A percentile compares a stretch with the other conserved stretches of the same genome.
phyloP scores from a whole-genome alignment of 2,888 invertebrate genomes.

The Capitulum mitella region DNA sequence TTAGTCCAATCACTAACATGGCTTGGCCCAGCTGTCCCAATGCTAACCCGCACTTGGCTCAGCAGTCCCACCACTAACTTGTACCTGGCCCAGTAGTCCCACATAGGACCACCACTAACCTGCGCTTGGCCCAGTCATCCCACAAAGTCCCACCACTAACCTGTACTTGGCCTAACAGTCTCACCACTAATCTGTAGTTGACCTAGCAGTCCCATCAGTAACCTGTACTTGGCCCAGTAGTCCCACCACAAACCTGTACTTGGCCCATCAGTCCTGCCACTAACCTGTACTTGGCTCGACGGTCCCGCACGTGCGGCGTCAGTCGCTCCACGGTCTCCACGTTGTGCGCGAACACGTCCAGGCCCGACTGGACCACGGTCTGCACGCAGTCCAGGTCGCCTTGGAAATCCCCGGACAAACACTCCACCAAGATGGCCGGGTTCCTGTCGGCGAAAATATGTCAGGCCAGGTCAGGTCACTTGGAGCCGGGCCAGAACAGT shows the following conservation, averaged over 20 bases:
- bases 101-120: conserved; percentile 49
- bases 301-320: conserved; percentile 87
- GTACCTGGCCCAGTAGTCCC: conserved; percentile 42
- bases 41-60: no score
- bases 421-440: conserved; percentile 83
- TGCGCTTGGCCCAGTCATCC: conserved; percentile 84
- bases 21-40: not conserved
- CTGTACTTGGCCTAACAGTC: no score
- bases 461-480: not conserved
- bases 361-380: conserved; percentile 66
- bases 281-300: conserved; percentile 74
- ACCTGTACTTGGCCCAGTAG: not conserved
- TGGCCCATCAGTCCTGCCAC: no score
- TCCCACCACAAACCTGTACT: no score
- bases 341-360: conserved; percentile 98
- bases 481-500: no score
- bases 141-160: conserved; percentile 66
- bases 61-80: not conserved
- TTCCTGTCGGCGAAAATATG: conserved; percentile 52
- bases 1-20: conserved; percentile 54
- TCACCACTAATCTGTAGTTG: no score
- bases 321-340: conserved; percentile 91
- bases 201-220: not conserved
- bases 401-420: conserved; percentile 91
- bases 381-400: conserved; percentile 68